Evolutionary conservation across 1,140 invertebrate species (phyloP).

Genomic region (Propsilocerus akamusi): DNA sequence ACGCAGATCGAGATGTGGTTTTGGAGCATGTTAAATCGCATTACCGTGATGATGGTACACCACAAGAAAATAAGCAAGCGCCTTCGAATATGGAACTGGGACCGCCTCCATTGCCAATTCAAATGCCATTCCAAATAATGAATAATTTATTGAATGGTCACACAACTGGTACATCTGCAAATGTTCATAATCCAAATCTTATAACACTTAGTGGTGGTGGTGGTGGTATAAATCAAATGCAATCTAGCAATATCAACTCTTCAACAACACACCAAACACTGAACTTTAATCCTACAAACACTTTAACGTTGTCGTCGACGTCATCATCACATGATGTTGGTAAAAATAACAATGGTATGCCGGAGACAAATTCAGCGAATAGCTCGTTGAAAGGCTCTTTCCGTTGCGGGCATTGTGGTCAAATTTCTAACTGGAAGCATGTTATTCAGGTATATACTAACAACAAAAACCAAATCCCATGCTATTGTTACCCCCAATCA

Average conservation of each 20-base stretch:
- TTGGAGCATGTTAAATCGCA: slow-evolving; percentile 45
- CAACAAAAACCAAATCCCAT: slow-evolving; percentile 2
- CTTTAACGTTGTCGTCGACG: background rate
- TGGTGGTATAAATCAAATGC: background rate
- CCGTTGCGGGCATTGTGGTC: slow-evolving; percentile 53
- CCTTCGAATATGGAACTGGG: background rate
- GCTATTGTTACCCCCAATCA: no score
- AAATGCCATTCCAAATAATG: slow-evolving; percentile 1
- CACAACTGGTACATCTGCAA: background rate
- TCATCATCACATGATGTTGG: background rate
- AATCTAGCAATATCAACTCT: background rate
- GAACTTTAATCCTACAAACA: background rate
- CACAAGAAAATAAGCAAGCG: background rate
- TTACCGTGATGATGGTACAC: slow-evolving; percentile 23
- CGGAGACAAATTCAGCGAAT: background rate
- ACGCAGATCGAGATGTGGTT: slow-evolving; percentile 41
- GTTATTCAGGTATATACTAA: slow-evolving; percentile 46
- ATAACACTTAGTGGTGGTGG: slow-evolving; percentile 3
- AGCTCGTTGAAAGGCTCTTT: slow-evolving; percentile 23
- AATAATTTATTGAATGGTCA: background rate
- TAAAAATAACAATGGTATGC: slow-evolving; percentile 1
- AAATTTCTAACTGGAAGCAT: slow-evolving; percentile 61
- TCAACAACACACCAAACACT: slow-evolving; percentile 1
- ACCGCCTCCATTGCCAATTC: background rate
- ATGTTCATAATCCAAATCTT: slow-evolving; percentile 2